Percentiles rank a stretch among this genome's conserved stretches.
Conservation (phyloP, 2,888 invertebrate species). For the Steinernema scapterisci region DNA sequence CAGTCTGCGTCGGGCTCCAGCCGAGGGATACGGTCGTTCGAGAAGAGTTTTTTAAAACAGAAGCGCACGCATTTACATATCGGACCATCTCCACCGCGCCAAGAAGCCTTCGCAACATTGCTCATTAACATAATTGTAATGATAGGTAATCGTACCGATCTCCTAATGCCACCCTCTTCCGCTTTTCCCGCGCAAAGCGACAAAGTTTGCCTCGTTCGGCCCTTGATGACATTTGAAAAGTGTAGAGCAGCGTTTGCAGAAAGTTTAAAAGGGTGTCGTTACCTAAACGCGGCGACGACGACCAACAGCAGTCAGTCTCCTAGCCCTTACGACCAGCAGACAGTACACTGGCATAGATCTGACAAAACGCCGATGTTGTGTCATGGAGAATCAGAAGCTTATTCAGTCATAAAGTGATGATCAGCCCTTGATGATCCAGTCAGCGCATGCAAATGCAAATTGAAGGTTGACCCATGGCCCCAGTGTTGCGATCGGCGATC, state of each 20-base stretch:
- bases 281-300: too few relatives aligned
- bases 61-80: conserved; percentile 5
- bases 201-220: too few relatives aligned
- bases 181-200: neutral
- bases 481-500: conserved; percentile 8
- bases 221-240: too few relatives aligned
- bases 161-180: neutral
- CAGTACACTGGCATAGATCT: too few relatives aligned
- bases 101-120: neutral
- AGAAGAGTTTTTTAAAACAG: conserved; percentile 3
- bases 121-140: conserved; percentile 8
- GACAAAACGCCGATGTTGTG: too few relatives aligned
- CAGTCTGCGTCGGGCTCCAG: neutral
- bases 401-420: neutral
- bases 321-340: too few relatives aligned
- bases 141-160: neutral
- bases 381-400: neutral
- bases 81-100: conserved; percentile 1
- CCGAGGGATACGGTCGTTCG: conserved; percentile 26
- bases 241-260: too few relatives aligned
- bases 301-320: too few relatives aligned
- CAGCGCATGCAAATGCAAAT: conserved; percentile 30
- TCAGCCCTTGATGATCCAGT: neutral
- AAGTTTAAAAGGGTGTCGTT: too few relatives aligned
- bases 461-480: conserved; percentile 23